These are phyloP conservation scores for Hipparchia sbordonii DNA, from an alignment of 2,888 invertebrate genomes.

Conservation along the genomic window DNA sequence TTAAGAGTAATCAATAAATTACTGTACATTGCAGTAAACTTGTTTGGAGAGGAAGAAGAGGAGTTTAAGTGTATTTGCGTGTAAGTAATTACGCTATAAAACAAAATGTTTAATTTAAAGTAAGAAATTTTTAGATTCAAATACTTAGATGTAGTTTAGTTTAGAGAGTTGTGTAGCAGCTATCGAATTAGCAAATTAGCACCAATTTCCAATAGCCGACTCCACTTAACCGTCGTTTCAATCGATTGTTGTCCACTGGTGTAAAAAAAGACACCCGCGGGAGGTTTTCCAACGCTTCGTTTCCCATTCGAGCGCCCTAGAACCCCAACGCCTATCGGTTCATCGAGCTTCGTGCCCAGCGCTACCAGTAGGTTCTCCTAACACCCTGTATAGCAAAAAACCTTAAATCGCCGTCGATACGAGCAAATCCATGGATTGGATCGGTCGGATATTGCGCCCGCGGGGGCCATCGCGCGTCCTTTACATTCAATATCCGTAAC, in stretches of 20 bases:
- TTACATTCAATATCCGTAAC: conserved; percentile 40
- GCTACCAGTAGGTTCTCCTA: neutral
- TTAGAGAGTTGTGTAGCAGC: neutral
- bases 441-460: conserved; percentile 57
- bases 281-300: too few species aligned
- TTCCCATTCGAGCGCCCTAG: too few species aligned
- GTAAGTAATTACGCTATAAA: too few species aligned
- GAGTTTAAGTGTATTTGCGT: neutral
- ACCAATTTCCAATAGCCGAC: neutral
- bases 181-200: neutral
- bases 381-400: conserved; percentile 25
- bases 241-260: too few species aligned
- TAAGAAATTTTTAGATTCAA: too few species aligned
- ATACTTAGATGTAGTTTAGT: too few species aligned
- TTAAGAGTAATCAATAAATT: conserved; percentile 16
- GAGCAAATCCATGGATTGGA: conserved; percentile 52
- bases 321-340: too few species aligned
- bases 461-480: conserved; percentile 49
- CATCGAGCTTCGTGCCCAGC: too few species aligned
- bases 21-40: neutral
- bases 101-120: too few species aligned
- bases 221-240: too few species aligned
- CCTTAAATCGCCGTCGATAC: conserved; percentile 40
- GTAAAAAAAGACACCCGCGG: too few species aligned
- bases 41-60: neutral